Conservation (phyloP, 2,797 vertebrate species). For the Sciaenops ocellatus region DNA sequence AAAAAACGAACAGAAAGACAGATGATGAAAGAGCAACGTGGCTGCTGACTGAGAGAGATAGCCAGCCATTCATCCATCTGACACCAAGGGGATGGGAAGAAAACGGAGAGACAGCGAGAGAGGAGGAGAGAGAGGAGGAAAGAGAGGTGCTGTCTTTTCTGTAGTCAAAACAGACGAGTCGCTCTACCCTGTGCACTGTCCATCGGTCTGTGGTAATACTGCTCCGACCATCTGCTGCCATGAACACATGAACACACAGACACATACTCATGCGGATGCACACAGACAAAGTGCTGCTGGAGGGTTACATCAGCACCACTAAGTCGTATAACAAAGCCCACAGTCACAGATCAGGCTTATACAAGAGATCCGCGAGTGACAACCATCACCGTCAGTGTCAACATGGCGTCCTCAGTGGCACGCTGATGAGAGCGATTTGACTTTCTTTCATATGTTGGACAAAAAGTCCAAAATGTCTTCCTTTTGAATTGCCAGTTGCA, state of each 20-base stretch:
- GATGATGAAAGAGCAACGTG: conserved; percentile 74
- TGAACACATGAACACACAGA: conserved; percentile 54
- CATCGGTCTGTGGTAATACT: conserved; percentile 66
- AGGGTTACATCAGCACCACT: conserved; percentile 71
- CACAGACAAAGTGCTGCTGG: conserved; percentile 65
- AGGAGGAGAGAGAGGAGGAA: conserved; percentile 6
- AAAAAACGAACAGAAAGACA: conserved; percentile 64
- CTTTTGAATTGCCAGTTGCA: conserved; percentile 57
- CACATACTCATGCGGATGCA: conserved; percentile 36
- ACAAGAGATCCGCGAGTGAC: conserved; percentile 55
- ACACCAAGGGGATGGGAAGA: conserved; percentile 58
- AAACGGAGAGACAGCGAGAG: conserved; percentile 15
- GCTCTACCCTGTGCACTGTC: conserved; percentile 59
- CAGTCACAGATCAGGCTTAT: conserved; percentile 73
- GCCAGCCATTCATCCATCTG: conserved; percentile 71
- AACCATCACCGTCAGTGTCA: conserved; percentile 44
- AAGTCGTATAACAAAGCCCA: conserved; percentile 74
- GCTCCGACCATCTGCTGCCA: conserved; percentile 77
- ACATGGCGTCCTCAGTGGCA: conserved; percentile 31
- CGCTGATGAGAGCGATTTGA: conserved; percentile 46
- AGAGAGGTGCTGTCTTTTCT: conserved; percentile 41
- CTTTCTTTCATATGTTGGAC: conserved; percentile 49
- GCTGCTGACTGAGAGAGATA: conserved; percentile 75
- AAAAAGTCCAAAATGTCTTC: conserved; percentile 38
- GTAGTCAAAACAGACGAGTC: conserved; percentile 68